Percentiles rank a stretch among this genome's conserved stretches.
Evolutionary conservation across 2,797 vertebrate species (phyloP).

Genomic region (Amblyraja radiata): DNA sequence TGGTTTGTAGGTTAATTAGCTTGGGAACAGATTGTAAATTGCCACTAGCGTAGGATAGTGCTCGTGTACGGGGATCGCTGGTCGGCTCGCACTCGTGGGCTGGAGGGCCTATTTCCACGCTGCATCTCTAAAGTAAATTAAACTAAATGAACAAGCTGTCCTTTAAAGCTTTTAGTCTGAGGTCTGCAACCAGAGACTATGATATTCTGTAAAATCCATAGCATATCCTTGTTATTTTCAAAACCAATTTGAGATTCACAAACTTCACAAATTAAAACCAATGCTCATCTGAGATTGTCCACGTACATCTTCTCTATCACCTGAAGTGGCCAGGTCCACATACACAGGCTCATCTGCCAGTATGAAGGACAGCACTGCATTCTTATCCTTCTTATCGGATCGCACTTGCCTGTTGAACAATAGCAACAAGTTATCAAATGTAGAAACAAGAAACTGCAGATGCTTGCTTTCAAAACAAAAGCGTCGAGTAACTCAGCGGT

Average conservation of each 20-base stretch:
- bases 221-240: background rate
- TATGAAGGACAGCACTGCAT: conserved; percentile 85
- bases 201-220: background rate
- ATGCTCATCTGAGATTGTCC: background rate
- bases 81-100: too few species aligned
- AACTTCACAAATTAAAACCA: background rate
- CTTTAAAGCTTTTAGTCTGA: background rate
- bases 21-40: too few species aligned
- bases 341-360: conserved; percentile 82
- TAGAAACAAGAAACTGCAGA: too few species aligned
- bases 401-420: conserved; percentile 78
- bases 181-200: background rate
- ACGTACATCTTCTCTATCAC: conserved; percentile 85
- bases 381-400: conserved; percentile 87
- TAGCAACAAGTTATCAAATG: background rate
- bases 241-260: background rate
- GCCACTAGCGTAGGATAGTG: too few species aligned
- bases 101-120: too few species aligned
- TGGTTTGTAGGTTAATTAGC: too few species aligned
- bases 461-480: too few species aligned
- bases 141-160: background rate
- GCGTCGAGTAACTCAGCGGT: too few species aligned
- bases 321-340: conserved; percentile 76
- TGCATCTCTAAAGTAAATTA: too few species aligned
- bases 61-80: too few species aligned